These are phyloP conservation scores for Lepidochrysops patricia DNA, from an alignment of 2,888 invertebrate species.

Conservation along the genomic window DNA sequence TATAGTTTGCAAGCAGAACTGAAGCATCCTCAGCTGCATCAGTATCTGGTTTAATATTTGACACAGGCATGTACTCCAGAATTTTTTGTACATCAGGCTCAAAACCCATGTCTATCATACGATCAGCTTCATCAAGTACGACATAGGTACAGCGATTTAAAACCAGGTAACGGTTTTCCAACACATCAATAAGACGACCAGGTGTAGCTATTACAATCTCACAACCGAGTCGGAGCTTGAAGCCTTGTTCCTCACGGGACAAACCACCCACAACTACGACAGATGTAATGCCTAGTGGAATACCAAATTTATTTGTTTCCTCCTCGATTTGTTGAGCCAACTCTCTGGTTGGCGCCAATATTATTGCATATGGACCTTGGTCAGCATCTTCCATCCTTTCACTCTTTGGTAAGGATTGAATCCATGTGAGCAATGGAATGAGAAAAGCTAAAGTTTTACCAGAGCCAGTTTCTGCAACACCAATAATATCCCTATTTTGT, in stretches of 20 bases:
- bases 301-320: constrained; percentile 97
- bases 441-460: constrained; percentile 99
- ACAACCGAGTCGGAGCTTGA: constrained; percentile 95
- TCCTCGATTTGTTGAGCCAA: constrained; percentile 99
- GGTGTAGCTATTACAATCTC: constrained; percentile 99
- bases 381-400: constrained; percentile 92
- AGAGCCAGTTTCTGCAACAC: constrained; percentile 99
- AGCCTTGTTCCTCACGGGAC: constrained; percentile 98
- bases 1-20: constrained; percentile 93
- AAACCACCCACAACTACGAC: constrained; percentile 98
- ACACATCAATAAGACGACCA: constrained; percentile 97
- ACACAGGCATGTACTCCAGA: constrained; percentile 97
- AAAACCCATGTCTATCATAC: constrained; percentile 99
- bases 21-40: constrained; percentile 98
- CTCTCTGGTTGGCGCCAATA: constrained; percentile 99
- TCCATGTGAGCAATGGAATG: constrained; percentile 97
- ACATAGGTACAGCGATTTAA: constrained; percentile 98
- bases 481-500: constrained; percentile 96
- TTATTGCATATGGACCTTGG: constrained; percentile 98
- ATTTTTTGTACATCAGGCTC: constrained; percentile 99
- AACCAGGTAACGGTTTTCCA: constrained; percentile 98
- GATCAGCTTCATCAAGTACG: constrained; percentile 95
- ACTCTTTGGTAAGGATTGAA: constrained; percentile 96
- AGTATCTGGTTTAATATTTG: constrained; percentile 97
- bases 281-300: constrained; percentile 92